phyloP scores from a whole-genome alignment of 2,797 vertebrate species.

The Eospalax fontanierii region DNA sequence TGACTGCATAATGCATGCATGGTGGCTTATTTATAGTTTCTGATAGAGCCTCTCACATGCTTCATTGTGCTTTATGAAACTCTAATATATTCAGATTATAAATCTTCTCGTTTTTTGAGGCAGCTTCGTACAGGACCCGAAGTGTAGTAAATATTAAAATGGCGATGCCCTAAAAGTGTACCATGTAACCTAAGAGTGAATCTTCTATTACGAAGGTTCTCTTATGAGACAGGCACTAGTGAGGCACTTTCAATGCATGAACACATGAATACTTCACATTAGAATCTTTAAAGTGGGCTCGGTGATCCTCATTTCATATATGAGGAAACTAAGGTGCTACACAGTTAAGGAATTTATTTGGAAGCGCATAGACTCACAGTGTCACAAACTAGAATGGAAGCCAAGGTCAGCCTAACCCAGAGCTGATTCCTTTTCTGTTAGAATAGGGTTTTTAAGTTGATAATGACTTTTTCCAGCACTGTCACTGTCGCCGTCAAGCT shows the following conservation, averaged over 20 bases:
- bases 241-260: not conserved
- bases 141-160: conserved; percentile 60
- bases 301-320: conserved; percentile 3
- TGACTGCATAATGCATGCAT: conserved; percentile 63
- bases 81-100: conserved; percentile 75
- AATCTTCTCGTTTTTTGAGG: conserved; percentile 65
- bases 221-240: not conserved
- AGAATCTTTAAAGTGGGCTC: conserved; percentile 19
- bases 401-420: conserved; percentile 11
- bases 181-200: conserved; percentile 30
- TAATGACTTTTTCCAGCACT: not conserved
- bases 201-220: conserved; percentile 24
- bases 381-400: not conserved
- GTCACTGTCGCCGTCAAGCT: not conserved
- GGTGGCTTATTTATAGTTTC: conserved; percentile 76
- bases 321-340: conserved; percentile 5
- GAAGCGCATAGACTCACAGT: conserved; percentile 13
- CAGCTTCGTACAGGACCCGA: conserved; percentile 39
- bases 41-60: conserved; percentile 63
- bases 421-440: not conserved
- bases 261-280: not conserved
- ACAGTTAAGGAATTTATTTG: conserved; percentile 11
- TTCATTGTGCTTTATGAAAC: conserved; percentile 80
- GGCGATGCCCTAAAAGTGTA: conserved; percentile 31
- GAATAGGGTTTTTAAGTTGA: not conserved